Conservation (phyloP, 2,113 vertebrate species). For the Pygathrix nemaeus region DNA sequence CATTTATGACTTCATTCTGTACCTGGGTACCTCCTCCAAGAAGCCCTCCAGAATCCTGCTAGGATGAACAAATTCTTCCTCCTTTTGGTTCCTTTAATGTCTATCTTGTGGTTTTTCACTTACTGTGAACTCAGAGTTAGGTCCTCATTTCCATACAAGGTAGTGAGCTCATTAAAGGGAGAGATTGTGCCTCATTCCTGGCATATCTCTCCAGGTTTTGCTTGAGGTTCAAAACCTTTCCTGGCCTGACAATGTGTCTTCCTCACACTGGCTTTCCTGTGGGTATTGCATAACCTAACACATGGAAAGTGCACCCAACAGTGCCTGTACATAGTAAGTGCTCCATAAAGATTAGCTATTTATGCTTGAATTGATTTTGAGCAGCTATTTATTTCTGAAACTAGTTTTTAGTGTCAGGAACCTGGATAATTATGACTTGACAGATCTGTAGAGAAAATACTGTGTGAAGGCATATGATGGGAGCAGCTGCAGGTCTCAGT, state of each 20-base stretch:
- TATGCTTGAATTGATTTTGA: not conserved
- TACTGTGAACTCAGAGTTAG: not conserved
- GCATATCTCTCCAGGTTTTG: not conserved
- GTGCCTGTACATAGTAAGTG: not conserved
- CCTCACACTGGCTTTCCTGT: not conserved
- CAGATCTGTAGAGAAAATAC: slow-evolving; percentile 48
- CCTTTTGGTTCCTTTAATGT: not conserved
- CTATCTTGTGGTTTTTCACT: not conserved
- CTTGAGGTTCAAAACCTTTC: not conserved
- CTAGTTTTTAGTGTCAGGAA: not conserved
- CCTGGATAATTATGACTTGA: not conserved
- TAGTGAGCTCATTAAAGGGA: not conserved
- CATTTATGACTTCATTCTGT: not conserved
- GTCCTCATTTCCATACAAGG: not conserved
- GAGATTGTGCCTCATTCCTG: not conserved
- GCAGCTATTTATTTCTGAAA: slow-evolving; percentile 45
- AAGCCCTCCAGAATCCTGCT: not conserved
- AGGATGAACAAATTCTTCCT: not conserved
- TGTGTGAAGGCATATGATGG: not conserved
- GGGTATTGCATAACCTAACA: not conserved
- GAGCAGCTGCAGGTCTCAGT: not conserved
- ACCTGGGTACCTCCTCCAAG: not conserved
- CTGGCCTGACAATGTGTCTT: not conserved
- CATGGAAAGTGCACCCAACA: not conserved
- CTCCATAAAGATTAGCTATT: not conserved